These are phyloP conservation scores for Sipha flava DNA, from an alignment of 1,140 invertebrate genomes.

Conservation along the genomic window DNA sequence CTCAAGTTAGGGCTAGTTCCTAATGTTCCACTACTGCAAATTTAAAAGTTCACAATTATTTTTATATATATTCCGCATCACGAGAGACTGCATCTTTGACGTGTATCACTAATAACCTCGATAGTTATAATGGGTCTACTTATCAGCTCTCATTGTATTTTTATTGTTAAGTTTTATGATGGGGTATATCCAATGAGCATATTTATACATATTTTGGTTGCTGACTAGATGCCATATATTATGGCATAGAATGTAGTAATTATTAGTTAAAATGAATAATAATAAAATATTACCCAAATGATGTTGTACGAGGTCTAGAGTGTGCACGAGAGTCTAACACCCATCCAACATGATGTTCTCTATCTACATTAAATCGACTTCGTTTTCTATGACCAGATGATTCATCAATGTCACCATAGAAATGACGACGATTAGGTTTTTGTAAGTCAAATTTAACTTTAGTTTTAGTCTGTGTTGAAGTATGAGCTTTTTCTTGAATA, in stretches of 20 bases:
- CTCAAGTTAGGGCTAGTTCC: constrained; percentile 62
- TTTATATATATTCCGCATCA: no score
- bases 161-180: no score
- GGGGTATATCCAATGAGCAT: no score
- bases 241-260: no score
- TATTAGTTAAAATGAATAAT: no score
- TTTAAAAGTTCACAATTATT: no score
- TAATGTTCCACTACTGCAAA: constrained; percentile 55
- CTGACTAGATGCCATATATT: no score
- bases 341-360: constrained; percentile 96
- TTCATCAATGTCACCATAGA: constrained; percentile 26
- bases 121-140: no score
- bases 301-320: constrained; percentile 58
- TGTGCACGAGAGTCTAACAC: constrained; percentile 84
- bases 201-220: no score
- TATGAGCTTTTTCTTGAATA: constrained; percentile 49
- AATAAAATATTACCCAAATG: constrained; percentile 44
- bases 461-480: constrained; percentile 47
- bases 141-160: no score
- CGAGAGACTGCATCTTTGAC: no score
- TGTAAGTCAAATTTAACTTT: constrained; percentile 19
- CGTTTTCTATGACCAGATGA: constrained; percentile 42
- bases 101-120: no score
- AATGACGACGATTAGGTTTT: constrained; percentile 17
- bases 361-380: constrained; percentile 83